A percentile compares a stretch with the other conserved stretches of the same genome.
Evolutionary conservation across 1,140 invertebrate species (phyloP).

Genomic region (Temnothorax longispinosus): DNA sequence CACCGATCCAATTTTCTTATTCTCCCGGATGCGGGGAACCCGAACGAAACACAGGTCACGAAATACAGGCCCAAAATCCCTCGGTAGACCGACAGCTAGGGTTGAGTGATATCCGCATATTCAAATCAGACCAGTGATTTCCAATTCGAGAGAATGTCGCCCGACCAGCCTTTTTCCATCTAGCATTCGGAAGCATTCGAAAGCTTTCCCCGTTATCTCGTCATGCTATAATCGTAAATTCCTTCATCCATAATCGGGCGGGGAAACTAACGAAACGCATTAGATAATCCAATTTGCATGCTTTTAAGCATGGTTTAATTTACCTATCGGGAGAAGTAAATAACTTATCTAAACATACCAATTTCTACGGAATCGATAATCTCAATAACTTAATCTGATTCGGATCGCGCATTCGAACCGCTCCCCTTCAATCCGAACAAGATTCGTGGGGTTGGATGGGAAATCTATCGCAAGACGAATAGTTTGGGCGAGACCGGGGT

Average conservation of each 20-base stretch:
- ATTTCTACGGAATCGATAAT: slow-evolving; percentile 1
- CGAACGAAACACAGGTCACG: slow-evolving; percentile 30
- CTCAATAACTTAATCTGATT: slow-evolving; percentile 22
- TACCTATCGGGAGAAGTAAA: background rate
- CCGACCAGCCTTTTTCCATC: slow-evolving; percentile 6
- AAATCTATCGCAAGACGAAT: background rate
- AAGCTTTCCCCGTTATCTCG: background rate
- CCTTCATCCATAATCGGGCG: background rate
- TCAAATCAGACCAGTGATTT: slow-evolving; percentile 25
- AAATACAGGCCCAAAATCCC: slow-evolving; percentile 26
- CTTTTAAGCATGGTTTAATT: background rate
- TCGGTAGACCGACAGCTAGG: slow-evolving; percentile 20
- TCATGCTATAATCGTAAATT: background rate
- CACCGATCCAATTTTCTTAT: slow-evolving; percentile 51
- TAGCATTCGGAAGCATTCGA: background rate
- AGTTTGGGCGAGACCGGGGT: background rate
- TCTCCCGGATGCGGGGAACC: slow-evolving; percentile 13
- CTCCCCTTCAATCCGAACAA: slow-evolving; percentile 25
- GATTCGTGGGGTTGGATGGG: background rate
- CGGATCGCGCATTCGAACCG: background rate
- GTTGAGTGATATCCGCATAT: slow-evolving; percentile 17
- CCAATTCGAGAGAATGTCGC: slow-evolving; percentile 1
- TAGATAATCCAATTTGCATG: background rate
- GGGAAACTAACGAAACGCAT: background rate
- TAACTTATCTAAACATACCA: slow-evolving; percentile 3